phyloP scores from a whole-genome alignment of 2,113 vertebrate genomes.

The Tragelaphus scriptus region DNA sequence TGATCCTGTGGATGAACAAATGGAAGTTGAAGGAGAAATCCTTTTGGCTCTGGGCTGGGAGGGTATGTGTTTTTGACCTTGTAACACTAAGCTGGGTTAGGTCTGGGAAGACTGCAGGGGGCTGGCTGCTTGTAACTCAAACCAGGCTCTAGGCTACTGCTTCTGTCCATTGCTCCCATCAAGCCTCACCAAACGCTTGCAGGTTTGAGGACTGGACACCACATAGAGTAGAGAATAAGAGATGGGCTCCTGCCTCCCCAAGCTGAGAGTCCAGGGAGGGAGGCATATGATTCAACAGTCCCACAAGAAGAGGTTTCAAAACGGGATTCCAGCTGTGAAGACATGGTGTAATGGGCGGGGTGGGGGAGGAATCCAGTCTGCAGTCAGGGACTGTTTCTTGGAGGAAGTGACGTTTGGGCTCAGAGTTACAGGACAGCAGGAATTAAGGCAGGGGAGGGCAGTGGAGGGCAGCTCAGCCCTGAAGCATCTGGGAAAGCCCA shows the following conservation, averaged over 20 bases:
- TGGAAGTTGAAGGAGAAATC: not conserved
- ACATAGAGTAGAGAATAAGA: rapidly evolving
- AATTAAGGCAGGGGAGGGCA: not conserved
- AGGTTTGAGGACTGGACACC: not conserved
- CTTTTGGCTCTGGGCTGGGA: not conserved
- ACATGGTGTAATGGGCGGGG: not conserved
- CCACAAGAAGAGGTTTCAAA: too few species aligned
- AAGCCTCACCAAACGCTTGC: not conserved
- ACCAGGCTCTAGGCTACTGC: not conserved
- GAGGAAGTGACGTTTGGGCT: not conserved
- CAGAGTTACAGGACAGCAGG: not conserved
- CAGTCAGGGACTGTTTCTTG: not conserved
- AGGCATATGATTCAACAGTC: not conserved
- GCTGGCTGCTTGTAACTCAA: not conserved
- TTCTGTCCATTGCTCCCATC: not conserved
- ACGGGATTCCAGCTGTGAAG: not conserved
- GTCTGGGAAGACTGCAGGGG: not conserved
- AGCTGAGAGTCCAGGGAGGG: not conserved
- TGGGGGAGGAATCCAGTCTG: not conserved
- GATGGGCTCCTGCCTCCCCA: too few species aligned
- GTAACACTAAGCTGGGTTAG: not conserved
- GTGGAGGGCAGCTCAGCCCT: not conserved
- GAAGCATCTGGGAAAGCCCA: not conserved
- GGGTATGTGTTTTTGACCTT: not conserved
- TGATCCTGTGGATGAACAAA: not conserved